Evolutionary conservation across 2,113 vertebrate species (phyloP), one percentile per base, ranked within the genome.

Genomic region (Emydura subglobosa): DNA sequence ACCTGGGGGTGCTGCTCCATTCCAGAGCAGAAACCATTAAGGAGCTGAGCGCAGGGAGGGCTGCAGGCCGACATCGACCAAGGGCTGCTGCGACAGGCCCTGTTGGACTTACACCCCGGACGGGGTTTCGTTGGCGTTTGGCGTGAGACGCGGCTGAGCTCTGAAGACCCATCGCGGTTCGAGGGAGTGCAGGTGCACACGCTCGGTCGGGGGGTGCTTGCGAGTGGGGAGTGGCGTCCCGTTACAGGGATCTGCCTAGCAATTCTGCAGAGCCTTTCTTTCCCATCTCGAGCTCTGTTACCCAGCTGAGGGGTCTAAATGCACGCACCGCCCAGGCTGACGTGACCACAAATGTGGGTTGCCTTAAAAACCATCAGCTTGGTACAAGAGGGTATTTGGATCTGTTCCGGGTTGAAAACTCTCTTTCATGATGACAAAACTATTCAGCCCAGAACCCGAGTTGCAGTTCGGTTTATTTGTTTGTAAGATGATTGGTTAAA

Each of bases 321-420:
- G 11, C 0, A 0, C 24, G 54, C 29, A 0, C 0, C 16, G 47
- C 51, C 24, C 0, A 0, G 24, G 4, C 29, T 21, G 51, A 44
- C 53, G 42, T 13, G 13, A 65, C 31, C 31, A 16, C 61, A 65
- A 10, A 65, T 16, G 13, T n/a, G 61, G 29, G 31, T 31, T 34
- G 16, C 31, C 0, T 2, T 47, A 44, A 86, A 47, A 8, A 82
- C 79, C 29, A 1, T 21, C 86, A 55, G 57, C 55, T 61, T 8
- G 19, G 0, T 1, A 2, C 51, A 27, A 82, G 24, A 4, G 7
- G 25, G 0, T 4, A 2, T 7, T n/a, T 31, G 87, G 47, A 86
- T 86, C 88, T 4, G 0, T 11, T 17, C 0, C 2, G 12, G 87
- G 61, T 22, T 85, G 9, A 49, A 92, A 10, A 85, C 89, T 89